Evolutionary conservation across 2,888 invertebrate genomes (phyloP), one percentile per base, ranked within the genome.

Genomic region (Callimorpha dominula): DNA sequence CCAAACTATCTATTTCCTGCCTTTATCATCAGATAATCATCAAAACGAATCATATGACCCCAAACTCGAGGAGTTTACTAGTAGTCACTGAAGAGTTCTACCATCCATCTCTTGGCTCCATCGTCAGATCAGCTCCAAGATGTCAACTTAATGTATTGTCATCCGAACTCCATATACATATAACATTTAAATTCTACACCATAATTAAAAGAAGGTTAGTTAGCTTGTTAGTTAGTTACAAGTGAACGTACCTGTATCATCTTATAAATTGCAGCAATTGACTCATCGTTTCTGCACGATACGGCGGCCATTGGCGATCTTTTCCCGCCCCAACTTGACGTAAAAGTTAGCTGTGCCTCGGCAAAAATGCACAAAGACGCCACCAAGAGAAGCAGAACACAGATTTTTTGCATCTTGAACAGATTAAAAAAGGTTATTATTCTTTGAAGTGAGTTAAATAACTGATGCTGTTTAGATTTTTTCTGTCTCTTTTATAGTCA

Each of bases 311-410:
- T 78, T 15, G 86, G 88, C 0, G 86, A 86, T 17, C 96, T 91
- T 78, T 95, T 93, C 20, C 84, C 84, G 2, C 94, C 95, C 96
- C 96, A 96, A 70, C 94, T 95, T 0, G 96, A 96, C 0, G 96
- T 96, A 85, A 96, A 96, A 7, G 96, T 96, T 57, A 96, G 86
- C 84, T 96, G 96, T 0, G 94, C 96, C 1, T 93, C 89, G 31
- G 88, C 84, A 60, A 88, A 72, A 46, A 92, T 68, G 74, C 89
- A 89, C 52, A 92, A 66, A 80, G 90, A 93, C 11, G 90, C 91
- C 60, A 91, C 78, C 68, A 94, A 64, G 49, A 93, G 77, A 31
- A 91, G 72, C 20, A 91, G 78, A 46, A 90, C 75, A 67, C 87
- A 75, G 49, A 86, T 64, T 77, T 91, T 91, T 77, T 88, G 85